Percentiles rank a stretch among this genome's conserved stretches.
These are phyloP conservation scores for Mus caroli DNA, from an alignment of 2,797 vertebrate genomes.

Conservation along the genomic window DNA sequence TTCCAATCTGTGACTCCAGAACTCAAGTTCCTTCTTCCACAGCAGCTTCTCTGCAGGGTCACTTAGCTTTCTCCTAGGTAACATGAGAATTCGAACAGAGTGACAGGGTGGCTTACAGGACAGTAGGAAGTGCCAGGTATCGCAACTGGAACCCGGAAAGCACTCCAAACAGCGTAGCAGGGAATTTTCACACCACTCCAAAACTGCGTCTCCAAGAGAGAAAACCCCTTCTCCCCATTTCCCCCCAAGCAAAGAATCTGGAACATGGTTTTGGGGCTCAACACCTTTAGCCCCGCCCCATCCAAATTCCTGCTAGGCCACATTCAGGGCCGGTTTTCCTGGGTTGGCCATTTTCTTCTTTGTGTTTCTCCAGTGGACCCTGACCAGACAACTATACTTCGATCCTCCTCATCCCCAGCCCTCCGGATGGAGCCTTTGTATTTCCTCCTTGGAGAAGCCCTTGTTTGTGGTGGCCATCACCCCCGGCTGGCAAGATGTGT, in stretches of 20 bases:
- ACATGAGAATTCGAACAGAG: not conserved
- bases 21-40: not conserved
- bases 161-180: not conserved
- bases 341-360: slow-evolving; percentile 27
- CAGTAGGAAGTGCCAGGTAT: too few relatives aligned
- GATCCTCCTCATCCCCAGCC: not conserved
- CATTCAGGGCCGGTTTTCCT: slow-evolving; percentile 24
- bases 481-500: slow-evolving; percentile 59
- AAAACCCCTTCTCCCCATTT: not conserved
- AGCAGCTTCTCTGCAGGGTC: not conserved
- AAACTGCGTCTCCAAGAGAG: not conserved
- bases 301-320: not conserved
- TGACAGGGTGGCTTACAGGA: not conserved
- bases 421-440: slow-evolving; percentile 45
- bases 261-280: not conserved
- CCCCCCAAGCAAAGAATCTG: not conserved
- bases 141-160: accelerated
- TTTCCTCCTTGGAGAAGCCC: slow-evolving; percentile 76
- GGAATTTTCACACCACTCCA: not conserved
- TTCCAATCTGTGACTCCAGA: not conserved
- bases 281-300: not conserved
- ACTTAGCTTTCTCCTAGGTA: not conserved
- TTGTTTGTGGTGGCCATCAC: slow-evolving; percentile 78
- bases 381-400: slow-evolving; percentile 13
- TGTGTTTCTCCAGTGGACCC: slow-evolving; percentile 74